A percentile compares a stretch with the other conserved stretches of the same genome.
Evolutionary conservation across 2,888 invertebrate genomes (phyloP).

Genomic region (Nowickia ferox): DNA sequence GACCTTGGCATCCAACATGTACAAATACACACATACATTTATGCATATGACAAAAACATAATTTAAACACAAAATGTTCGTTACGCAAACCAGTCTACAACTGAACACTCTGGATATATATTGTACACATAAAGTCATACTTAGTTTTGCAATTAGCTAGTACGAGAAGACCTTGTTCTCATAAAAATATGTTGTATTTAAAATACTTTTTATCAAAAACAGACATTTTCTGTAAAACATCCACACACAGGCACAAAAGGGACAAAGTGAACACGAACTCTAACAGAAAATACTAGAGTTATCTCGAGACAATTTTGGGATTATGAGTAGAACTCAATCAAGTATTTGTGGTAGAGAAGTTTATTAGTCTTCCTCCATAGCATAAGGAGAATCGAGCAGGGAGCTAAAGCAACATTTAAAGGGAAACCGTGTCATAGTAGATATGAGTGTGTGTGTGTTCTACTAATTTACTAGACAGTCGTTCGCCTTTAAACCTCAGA

Average conservation of each 20-base stretch:
- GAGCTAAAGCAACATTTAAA: neutral
- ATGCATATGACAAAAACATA: slow-evolving; percentile 76
- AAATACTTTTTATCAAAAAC: slow-evolving; percentile 63
- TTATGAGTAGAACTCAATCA: slow-evolving; percentile 55
- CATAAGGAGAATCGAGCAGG: neutral
- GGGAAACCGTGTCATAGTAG: slow-evolving; percentile 13
- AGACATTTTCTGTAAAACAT: slow-evolving; percentile 34
- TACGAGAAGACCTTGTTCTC: slow-evolving; percentile 35
- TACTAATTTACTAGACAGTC: slow-evolving; percentile 82
- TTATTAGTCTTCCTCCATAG: slow-evolving; percentile 50
- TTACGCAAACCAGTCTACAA: slow-evolving; percentile 22
- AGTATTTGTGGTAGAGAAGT: slow-evolving; percentile 62
- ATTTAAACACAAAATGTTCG: slow-evolving; percentile 77
- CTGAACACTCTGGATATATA: slow-evolving; percentile 4
- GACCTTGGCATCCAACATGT: slow-evolving; percentile 82
- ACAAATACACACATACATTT: slow-evolving; percentile 1
- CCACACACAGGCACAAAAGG: neutral
- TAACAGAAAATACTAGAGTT: neutral
- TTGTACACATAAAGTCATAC: neutral
- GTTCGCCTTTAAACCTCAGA: slow-evolving; percentile 82
- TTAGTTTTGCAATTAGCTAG: neutral
- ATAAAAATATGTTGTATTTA: slow-evolving; percentile 52
- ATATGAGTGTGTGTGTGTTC: slow-evolving; percentile 70
- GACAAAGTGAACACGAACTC: neutral
- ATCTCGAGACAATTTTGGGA: slow-evolving; percentile 30